These are phyloP conservation scores for Megaceryle alcyon DNA, from an alignment of 2,797 vertebrate species.

Conservation along the genomic window DNA sequence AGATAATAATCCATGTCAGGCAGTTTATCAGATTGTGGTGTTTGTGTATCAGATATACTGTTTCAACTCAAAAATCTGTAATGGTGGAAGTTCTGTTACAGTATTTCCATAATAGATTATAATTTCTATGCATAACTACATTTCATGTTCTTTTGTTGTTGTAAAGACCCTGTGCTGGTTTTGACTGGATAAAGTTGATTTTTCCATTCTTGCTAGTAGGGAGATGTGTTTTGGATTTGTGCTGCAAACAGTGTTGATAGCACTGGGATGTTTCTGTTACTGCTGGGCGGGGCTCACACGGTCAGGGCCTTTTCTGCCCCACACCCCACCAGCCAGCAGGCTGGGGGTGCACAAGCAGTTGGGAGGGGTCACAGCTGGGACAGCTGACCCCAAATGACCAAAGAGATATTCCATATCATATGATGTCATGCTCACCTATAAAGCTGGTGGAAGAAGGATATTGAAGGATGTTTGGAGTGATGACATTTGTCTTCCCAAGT, in stretches of 20 bases:
- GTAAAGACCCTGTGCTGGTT: rapidly evolving
- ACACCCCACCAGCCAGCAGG: rapidly evolving
- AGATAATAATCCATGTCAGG: not conserved
- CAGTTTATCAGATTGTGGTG: not conserved
- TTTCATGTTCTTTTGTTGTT: not conserved
- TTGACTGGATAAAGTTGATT: not conserved
- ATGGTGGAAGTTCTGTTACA: not conserved
- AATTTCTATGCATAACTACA: not conserved
- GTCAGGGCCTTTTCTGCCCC: not conserved
- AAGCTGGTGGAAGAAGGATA: not conserved
- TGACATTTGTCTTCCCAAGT: not conserved
- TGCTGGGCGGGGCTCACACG: rapidly evolving
- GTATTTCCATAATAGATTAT: not conserved
- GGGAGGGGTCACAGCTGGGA: not conserved
- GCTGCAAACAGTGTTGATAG: rapidly evolving
- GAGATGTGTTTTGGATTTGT: not conserved
- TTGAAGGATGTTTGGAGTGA: rapidly evolving
- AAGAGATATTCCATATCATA: rapidly evolving
- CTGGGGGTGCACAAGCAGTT: not conserved
- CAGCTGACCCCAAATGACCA: not conserved
- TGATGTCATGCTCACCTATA: rapidly evolving
- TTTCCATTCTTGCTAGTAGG: not conserved
- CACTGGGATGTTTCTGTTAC: rapidly evolving
- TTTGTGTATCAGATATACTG: not conserved
- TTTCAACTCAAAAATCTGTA: not conserved